Conservation (phyloP, 1,140 invertebrate genomes). For the Chrysomallon squamiferum region DNA sequence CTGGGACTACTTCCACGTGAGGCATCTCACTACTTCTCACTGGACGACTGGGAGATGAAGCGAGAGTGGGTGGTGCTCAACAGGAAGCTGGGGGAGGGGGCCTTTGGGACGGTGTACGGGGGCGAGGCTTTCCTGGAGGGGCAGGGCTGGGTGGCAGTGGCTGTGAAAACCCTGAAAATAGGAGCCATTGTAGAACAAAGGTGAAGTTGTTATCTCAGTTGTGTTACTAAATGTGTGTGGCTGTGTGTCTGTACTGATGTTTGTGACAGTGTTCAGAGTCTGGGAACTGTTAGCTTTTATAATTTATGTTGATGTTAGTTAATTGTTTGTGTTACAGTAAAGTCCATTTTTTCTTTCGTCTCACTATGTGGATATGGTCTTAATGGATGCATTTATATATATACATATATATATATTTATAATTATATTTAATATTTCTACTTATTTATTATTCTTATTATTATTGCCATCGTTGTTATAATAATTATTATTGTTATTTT, state of each 20-base stretch:
- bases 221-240: not conserved
- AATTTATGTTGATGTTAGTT: too few species aligned
- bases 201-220: constrained; percentile 34
- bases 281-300: too few species aligned
- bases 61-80: constrained; percentile 88
- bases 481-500: too few species aligned
- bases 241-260: not conserved
- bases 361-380: too few species aligned
- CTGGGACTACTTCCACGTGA: constrained; percentile 70
- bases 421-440: too few species aligned
- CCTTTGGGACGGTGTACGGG: constrained; percentile 85
- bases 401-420: too few species aligned
- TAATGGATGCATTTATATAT: too few species aligned
- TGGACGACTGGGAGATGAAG: constrained; percentile 88
- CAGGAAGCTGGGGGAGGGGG: constrained; percentile 85
- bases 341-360: too few species aligned
- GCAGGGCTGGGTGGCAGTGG: constrained; percentile 81
- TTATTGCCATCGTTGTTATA: too few species aligned
- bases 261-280: too few species aligned
- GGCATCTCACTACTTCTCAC: constrained; percentile 62
- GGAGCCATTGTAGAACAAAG: constrained; percentile 85
- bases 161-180: constrained; percentile 88
- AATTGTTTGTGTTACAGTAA: too few species aligned
- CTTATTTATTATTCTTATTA: too few species aligned
- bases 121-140: constrained; percentile 77